Conservation (phyloP, 2,888 invertebrate genomes). For the Athalia circularis region DNA sequence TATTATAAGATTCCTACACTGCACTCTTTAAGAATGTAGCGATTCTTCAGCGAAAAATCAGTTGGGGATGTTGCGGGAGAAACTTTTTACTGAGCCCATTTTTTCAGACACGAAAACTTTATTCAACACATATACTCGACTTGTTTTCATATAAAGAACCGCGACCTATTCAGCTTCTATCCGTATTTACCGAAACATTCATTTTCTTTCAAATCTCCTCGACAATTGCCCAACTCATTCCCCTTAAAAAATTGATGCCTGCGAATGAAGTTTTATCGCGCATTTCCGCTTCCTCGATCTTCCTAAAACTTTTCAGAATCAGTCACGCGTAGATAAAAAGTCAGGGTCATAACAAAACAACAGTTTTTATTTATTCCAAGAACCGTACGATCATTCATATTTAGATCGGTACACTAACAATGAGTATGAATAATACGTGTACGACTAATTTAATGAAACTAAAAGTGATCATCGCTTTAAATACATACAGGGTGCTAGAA, state of each 20-base stretch:
- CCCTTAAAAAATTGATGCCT: slow-evolving; percentile 21
- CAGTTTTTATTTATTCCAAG: neutral
- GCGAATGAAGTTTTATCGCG: slow-evolving; percentile 32
- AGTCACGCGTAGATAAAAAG: too few species aligned
- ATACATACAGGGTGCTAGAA: too few species aligned
- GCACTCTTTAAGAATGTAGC: neutral
- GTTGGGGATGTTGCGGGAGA: slow-evolving; percentile 4
- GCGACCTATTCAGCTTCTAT: neutral
- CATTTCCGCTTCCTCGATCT: slow-evolving; percentile 4
- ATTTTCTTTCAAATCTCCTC: slow-evolving; percentile 19
- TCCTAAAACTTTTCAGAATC: neutral
- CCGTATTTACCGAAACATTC: neutral
- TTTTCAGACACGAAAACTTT: slow-evolving; percentile 10
- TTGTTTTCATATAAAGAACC: slow-evolving; percentile 8
- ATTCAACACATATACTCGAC: slow-evolving; percentile 10
- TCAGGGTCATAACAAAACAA: neutral
- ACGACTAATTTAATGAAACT: too few species aligned
- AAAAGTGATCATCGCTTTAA: too few species aligned
- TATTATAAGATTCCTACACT: too few species aligned
- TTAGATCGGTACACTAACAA: too few species aligned
- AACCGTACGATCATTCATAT: too few species aligned
- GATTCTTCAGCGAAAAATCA: slow-evolving; percentile 13
- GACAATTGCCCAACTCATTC: slow-evolving; percentile 16
- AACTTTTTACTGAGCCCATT: slow-evolving; percentile 11
- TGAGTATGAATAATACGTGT: too few species aligned